phyloP scores from a whole-genome alignment of 2,888 invertebrate species.

The Tetanocera ferruginea region DNA sequence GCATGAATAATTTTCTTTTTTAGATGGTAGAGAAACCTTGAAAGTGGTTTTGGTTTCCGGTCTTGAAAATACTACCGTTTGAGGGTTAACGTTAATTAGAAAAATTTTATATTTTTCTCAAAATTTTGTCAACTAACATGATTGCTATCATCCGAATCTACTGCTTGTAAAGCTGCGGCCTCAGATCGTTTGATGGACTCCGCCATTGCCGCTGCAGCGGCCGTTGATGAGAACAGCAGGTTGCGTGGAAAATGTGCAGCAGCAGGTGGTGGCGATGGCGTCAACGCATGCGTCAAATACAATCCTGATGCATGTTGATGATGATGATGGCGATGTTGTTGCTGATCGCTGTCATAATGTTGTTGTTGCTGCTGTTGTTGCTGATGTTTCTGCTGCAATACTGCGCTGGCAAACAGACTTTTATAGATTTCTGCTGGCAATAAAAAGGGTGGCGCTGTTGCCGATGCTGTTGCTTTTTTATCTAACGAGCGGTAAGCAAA shows the following conservation, averaged over 20 bases:
- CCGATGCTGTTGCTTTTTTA: constrained; percentile 56
- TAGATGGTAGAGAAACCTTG: too few species aligned
- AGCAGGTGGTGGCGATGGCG: constrained; percentile 42
- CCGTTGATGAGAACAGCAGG: constrained; percentile 71
- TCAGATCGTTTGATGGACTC: constrained; percentile 23
- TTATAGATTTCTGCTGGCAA: constrained; percentile 85
- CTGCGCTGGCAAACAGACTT: constrained; percentile 81
- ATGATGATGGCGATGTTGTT: constrained; percentile 37
- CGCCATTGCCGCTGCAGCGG: constrained; percentile 57
- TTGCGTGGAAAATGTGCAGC: constrained; percentile 69
- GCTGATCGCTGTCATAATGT: constrained; percentile 38
- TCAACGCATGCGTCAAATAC: constrained; percentile 47
- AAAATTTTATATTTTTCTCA: neutral
- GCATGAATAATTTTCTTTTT: too few species aligned
- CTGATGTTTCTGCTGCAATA: constrained; percentile 71
- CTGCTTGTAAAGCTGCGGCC: constrained; percentile 48
- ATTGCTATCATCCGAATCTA: constrained; percentile 27
- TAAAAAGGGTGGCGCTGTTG: constrained; percentile 71
- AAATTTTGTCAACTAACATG: constrained; percentile 55
- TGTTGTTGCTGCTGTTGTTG: constrained; percentile 55
- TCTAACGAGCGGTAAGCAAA: neutral
- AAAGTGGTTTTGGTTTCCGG: too few species aligned
- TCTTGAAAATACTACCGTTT: too few species aligned
- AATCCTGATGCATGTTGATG: constrained; percentile 9
- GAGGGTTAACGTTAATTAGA: too few species aligned